Percentiles rank a stretch among this genome's conserved stretches.
Evolutionary conservation across 2,888 invertebrate species (phyloP).

Genomic region (Amorpha juglandis): DNA sequence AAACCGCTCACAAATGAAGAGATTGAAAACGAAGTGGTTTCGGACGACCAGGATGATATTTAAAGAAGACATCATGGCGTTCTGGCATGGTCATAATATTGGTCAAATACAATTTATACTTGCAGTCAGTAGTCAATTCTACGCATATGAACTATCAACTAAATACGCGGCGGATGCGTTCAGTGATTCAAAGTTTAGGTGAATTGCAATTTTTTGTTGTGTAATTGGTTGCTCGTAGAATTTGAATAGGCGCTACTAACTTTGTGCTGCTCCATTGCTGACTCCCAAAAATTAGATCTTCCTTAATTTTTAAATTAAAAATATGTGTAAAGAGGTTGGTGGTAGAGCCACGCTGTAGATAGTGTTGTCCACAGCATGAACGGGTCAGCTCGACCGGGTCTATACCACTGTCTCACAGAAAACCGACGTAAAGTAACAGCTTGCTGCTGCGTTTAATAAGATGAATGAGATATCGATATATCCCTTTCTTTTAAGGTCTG

Average conservation of each 20-base stretch:
- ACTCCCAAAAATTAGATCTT: too few relatives aligned
- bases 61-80: conserved; percentile 91
- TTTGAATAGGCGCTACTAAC: not conserved
- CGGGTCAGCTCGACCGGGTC: too few relatives aligned
- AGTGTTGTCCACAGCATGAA: too few relatives aligned
- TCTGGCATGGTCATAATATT: conserved; percentile 98
- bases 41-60: conserved; percentile 89
- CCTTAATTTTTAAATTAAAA: too few relatives aligned
- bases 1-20: conserved; percentile 69
- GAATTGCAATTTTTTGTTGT: conserved; percentile 35
- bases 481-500: too few relatives aligned
- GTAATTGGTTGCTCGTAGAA: conserved; percentile 2
- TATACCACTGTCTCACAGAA: too few relatives aligned
- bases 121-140: conserved; percentile 65
- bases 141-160: conserved; percentile 61
- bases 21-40: conserved; percentile 69
- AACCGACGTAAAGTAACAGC: too few relatives aligned
- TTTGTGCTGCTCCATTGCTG: too few relatives aligned
- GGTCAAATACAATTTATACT: conserved; percentile 87
- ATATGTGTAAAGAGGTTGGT: too few relatives aligned
- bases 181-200: conserved; percentile 45
- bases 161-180: conserved; percentile 42
- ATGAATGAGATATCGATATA: too few relatives aligned
- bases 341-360: too few relatives aligned
- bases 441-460: too few relatives aligned